Percentiles rank a stretch among this genome's conserved stretches.
phyloP scores from a whole-genome alignment of 2,888 invertebrate genomes.

The Drosophila kuntzei region DNA sequence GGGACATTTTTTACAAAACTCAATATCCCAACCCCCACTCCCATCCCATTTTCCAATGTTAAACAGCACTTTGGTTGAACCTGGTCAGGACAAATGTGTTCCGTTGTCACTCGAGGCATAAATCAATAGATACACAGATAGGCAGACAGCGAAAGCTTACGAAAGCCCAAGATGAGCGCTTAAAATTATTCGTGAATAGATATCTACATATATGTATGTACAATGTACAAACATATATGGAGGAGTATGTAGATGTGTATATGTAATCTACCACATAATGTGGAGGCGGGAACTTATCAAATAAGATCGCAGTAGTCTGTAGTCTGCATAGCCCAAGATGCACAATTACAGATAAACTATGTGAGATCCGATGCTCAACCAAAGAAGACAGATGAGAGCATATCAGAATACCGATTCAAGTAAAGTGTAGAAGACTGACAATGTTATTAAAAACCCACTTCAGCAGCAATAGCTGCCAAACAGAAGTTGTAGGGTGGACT shows the following conservation, averaged over 20 bases:
- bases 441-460: not conserved
- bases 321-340: constrained; percentile 69
- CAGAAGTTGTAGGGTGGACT: constrained; percentile 1
- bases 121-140: constrained; percentile 62
- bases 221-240: constrained; percentile 1
- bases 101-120: constrained; percentile 55
- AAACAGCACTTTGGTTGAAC: constrained; percentile 5
- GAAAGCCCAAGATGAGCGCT: constrained; percentile 21
- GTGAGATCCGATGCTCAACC: constrained; percentile 23
- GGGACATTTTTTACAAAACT: constrained; percentile 3
- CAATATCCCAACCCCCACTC: too few species aligned
- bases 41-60: not conserved
- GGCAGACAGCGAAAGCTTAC: constrained; percentile 1
- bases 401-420: not conserved
- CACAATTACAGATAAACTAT: constrained; percentile 79
- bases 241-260: not conserved
- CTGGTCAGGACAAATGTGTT: constrained; percentile 60
- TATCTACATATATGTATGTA: constrained; percentile 6
- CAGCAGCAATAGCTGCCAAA: not conserved
- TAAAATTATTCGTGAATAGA: constrained; percentile 6
- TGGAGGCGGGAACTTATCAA: constrained; percentile 33
- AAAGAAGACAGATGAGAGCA: constrained; percentile 55
- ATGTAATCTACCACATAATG: not conserved
- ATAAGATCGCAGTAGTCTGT: constrained; percentile 59
- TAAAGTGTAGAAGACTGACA: constrained; percentile 1